Evolutionary conservation across 2,113 vertebrate genomes (phyloP).

Genomic region (Oreochromis spilurus): DNA sequence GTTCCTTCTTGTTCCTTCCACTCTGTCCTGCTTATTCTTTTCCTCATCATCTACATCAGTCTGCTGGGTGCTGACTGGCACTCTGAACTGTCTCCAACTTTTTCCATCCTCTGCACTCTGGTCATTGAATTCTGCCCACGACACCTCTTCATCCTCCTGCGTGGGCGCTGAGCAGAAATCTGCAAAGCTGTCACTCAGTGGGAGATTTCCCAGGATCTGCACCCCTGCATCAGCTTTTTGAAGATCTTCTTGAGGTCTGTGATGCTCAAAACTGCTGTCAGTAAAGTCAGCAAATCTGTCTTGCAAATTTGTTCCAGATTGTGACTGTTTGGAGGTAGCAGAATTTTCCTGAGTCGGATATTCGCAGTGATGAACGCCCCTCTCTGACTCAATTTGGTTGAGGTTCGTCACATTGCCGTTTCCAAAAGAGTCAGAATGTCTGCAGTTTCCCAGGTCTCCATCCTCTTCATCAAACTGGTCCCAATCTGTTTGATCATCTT

Average conservation of each 20-base stretch:
- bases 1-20: constrained; percentile 60
- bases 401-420: constrained; percentile 6
- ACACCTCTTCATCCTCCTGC: constrained; percentile 51
- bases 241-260: background rate
- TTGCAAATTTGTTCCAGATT: constrained; percentile 63
- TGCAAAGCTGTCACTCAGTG: constrained; percentile 87
- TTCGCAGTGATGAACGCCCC: background rate
- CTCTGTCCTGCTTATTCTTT: constrained; percentile 49
- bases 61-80: constrained; percentile 65
- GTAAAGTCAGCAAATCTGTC: constrained; percentile 52
- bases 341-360: constrained; percentile 49
- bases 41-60: constrained; percentile 44
- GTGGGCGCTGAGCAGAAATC: constrained; percentile 87
- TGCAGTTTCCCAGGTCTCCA: constrained; percentile 73
- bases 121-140: constrained; percentile 84
- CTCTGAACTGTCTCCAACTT: constrained; percentile 80
- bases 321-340: constrained; percentile 54
- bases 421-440: constrained; percentile 46
- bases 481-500: constrained; percentile 31
- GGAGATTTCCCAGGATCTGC: constrained; percentile 59
- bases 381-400: constrained; percentile 36
- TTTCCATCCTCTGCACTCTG: constrained; percentile 56
- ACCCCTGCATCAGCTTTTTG: constrained; percentile 11
- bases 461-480: constrained; percentile 58
- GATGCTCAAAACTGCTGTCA: background rate